Percentiles rank a stretch among this genome's conserved stretches.
Evolutionary conservation across 2,888 invertebrate species (phyloP).

Genomic region (Sesia bembeciformis): DNA sequence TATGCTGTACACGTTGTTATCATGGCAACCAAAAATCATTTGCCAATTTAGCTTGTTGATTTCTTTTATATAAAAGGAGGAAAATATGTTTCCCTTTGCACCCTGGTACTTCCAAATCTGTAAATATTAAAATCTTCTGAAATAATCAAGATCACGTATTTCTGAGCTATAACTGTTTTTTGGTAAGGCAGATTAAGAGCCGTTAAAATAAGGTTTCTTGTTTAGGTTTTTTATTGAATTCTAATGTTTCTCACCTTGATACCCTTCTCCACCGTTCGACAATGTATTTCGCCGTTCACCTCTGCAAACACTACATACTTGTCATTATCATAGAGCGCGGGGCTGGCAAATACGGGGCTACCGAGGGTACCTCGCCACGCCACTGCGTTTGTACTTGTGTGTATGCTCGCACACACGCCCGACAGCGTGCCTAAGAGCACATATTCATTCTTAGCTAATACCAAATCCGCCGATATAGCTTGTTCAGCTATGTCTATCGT

Average conservation of each 20-base stretch:
- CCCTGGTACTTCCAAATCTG: constrained; percentile 77
- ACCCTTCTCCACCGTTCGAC: constrained; percentile 63
- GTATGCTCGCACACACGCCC: constrained; percentile 72
- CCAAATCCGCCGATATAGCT: constrained; percentile 64
- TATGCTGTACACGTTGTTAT: constrained; percentile 79
- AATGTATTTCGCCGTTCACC: constrained; percentile 73
- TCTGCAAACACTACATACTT: constrained; percentile 71
- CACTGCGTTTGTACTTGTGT: constrained; percentile 63
- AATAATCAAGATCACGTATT: no score
- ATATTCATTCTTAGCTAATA: constrained; percentile 45
- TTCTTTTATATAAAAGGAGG: constrained; percentile 73
- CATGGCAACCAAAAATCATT: constrained; percentile 82
- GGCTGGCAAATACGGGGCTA: constrained; percentile 80
- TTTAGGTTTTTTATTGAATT: no score
- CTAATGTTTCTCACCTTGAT: constrained; percentile 43
- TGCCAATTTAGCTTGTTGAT: constrained; percentile 54
- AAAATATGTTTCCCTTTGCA: constrained; percentile 81
- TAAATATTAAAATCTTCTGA: constrained; percentile 21
- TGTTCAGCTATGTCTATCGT: constrained; percentile 48
- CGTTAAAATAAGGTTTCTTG: no score
- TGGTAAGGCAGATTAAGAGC: no score
- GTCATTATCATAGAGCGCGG: constrained; percentile 70
- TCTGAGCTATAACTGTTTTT: no score
- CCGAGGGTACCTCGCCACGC: constrained; percentile 74
- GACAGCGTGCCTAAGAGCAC: constrained; percentile 72